These are phyloP conservation scores for Ennomos quercinarius DNA, from an alignment of 2,888 invertebrate species.

Conservation along the genomic window DNA sequence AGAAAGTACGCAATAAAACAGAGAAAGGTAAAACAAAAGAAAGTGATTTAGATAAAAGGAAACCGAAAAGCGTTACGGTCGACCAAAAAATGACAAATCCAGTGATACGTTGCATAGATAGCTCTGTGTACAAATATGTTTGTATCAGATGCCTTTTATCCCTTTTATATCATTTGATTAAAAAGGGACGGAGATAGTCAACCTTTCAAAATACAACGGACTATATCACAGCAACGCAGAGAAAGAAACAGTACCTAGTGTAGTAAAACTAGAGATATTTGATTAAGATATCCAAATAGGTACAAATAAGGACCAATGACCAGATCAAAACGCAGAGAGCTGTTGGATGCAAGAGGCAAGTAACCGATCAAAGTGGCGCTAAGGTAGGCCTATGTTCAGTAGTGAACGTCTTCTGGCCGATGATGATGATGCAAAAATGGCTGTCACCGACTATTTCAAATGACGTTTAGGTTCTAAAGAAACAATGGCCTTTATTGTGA, in stretches of 20 bases:
- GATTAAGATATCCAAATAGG: background rate
- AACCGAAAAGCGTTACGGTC: constrained; percentile 46
- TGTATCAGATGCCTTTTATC: constrained; percentile 25
- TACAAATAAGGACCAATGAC: background rate
- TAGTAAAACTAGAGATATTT: constrained; percentile 2
- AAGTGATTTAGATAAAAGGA: constrained; percentile 44
- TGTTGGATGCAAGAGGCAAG: too few species aligned
- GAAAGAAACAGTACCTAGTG: background rate
- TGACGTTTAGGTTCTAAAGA: too few species aligned
- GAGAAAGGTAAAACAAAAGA: constrained; percentile 35
- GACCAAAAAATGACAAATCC: constrained; percentile 54
- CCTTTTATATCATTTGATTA: constrained; percentile 26
- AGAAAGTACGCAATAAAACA: constrained; percentile 26
- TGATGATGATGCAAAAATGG: too few species aligned
- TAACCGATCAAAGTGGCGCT: too few species aligned
- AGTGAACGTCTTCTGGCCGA: too few species aligned
- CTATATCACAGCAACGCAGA: constrained; percentile 40
- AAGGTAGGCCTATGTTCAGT: too few species aligned
- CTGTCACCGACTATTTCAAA: too few species aligned
- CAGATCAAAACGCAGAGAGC: too few species aligned
- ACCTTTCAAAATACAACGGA: constrained; percentile 43
- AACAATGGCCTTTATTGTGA: too few species aligned
- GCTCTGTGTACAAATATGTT: constrained; percentile 17
- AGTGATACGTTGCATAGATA: constrained; percentile 44
- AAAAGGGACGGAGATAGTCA: constrained; percentile 45